A percentile compares a stretch with the other conserved stretches of the same genome.
Evolutionary conservation across 2,888 invertebrate genomes (phyloP).

Genomic region (Schrankia costaestrigalis): DNA sequence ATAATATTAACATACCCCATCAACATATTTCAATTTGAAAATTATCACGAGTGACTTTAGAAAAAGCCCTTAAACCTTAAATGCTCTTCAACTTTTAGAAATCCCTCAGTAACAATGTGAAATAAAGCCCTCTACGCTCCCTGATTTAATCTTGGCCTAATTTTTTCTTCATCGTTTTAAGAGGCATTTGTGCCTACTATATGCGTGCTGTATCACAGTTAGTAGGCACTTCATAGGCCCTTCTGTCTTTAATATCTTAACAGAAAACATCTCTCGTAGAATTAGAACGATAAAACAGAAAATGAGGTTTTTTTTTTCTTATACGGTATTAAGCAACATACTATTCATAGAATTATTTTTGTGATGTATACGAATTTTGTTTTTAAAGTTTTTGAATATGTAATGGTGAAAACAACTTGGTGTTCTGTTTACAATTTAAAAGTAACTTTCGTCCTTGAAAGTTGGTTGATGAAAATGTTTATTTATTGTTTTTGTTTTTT

Average conservation of each 20-base stretch:
- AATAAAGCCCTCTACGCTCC: conserved; percentile 28
- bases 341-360: conserved; percentile 32
- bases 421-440: too few species aligned
- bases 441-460: too few species aligned
- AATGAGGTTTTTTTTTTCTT: conserved; percentile 34
- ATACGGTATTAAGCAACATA: conserved; percentile 11
- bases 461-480: too few species aligned
- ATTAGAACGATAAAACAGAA: conserved; percentile 40
- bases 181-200: conserved; percentile 23
- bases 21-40: too few species aligned
- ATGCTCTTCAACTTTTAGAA: conserved; percentile 33
- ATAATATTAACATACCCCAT: too few species aligned
- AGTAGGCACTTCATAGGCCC: conserved; percentile 39
- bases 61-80: conserved; percentile 23
- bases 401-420: conserved; percentile 15
- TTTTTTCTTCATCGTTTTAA: conserved; percentile 34
- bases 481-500: too few species aligned
- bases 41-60: conserved; percentile 23
- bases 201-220: conserved; percentile 44
- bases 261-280: conserved; percentile 39
- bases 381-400: conserved; percentile 12
- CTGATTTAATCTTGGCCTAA: conserved; percentile 44
- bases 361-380: conserved; percentile 14
- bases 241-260: conserved; percentile 50
- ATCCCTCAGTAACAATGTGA: conserved; percentile 39